Evolutionary conservation across 2,113 vertebrate genomes (phyloP), one percentile per base, ranked within the genome.

Genomic region (Pangasianodon hypophthalmus): DNA sequence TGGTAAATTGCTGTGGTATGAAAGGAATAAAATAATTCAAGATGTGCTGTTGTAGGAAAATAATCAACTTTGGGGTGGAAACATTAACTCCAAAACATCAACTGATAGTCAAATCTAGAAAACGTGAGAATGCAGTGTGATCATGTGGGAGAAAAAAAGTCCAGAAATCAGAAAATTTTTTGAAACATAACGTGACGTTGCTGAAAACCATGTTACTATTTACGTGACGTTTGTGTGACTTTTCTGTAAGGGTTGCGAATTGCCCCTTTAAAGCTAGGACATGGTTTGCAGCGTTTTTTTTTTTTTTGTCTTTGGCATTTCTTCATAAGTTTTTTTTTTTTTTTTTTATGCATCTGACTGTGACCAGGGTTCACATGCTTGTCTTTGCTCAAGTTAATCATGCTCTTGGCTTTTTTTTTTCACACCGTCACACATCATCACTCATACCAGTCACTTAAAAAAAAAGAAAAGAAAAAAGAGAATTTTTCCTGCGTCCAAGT

Each of bases 401-500:
- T 54, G 16, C 16, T 16, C 4, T 16, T 81, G 44, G 71, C 1
- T 48, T 19, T 44, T 41, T 26, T 46, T 19, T 37, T 6, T 29
- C 81, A 58, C 54, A 58, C 54, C 48, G 10, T 84, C 82, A 62
- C 56, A 84, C 82, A 62, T 84, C 82, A 84, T 84, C 56, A 82
- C 18, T 82, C 50, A 32, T 18, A 56, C 50, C 79, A 54, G 54
- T 26, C 32, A 2, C 11, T 24, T 10, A 10, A 3, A 4, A 46
- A 4, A 81, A 82, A 58, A 41, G 18, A 44, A 32, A 32, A 19
- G 13, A 58, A 58, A 18, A 32, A 37, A 21, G n/a, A 19, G 3
- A 29, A 19, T 29, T 32, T 37, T 10, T 79, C 10, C 44, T 50
- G 79, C 14, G 19, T 50, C 50, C 50, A 54, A 54, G 50, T 81